Conservation (phyloP, 2,113 vertebrate genomes). For the Psophia crepitans region DNA sequence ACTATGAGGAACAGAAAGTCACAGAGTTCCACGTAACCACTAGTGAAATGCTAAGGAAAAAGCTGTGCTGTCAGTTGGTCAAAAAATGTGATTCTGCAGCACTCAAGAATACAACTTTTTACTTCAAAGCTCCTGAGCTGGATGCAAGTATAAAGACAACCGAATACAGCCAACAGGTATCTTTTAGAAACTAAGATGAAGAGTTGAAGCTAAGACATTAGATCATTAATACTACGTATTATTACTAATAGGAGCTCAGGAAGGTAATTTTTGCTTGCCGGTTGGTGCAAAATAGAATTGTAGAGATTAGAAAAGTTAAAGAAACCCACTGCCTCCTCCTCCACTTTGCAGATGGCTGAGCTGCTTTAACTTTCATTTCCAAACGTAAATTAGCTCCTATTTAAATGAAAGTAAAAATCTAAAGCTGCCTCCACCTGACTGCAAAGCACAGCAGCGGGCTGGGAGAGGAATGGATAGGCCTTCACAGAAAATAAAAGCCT, state of each 20-base stretch:
- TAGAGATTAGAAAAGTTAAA: conserved; percentile 37
- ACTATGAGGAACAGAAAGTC: neutral
- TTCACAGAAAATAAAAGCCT: conserved; percentile 43
- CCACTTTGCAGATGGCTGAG: conserved; percentile 46
- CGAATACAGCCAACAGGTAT: neutral
- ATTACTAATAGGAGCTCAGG: neutral
- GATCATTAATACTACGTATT: neutral
- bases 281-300: neutral
- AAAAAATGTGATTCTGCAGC: neutral
- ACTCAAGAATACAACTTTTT: neutral
- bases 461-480: neutral
- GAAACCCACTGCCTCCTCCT: conserved; percentile 21
- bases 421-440: conserved; percentile 40
- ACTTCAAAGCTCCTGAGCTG: neutral
- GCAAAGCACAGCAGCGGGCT: neutral
- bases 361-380: conserved; percentile 30
- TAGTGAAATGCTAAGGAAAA: neutral
- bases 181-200: neutral
- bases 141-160: neutral
- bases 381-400: conserved; percentile 46
- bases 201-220: neutral
- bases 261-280: conserved; percentile 13
- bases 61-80: neutral
- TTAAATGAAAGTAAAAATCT: conserved; percentile 27
- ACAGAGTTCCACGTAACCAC: neutral